Evolutionary conservation across 1,140 invertebrate species (phyloP), one percentile per base, ranked within the genome.

Genomic region (Danaus melanippus): DNA sequence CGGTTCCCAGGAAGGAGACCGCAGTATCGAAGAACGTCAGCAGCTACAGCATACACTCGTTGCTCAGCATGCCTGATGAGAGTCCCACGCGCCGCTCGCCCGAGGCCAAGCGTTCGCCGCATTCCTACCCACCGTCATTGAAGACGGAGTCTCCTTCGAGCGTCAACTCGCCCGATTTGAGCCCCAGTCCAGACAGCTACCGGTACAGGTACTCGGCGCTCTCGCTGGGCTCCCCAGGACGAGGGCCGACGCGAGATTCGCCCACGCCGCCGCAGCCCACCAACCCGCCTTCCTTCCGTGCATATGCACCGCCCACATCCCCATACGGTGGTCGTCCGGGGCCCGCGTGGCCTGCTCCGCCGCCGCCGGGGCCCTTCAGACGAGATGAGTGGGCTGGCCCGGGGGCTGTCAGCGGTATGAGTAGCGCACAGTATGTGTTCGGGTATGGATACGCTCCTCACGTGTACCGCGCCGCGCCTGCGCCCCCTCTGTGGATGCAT

Each of bases 11-110:
- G 40, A 74, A 71, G 64, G 77, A 71, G 51, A 56, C 67, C 42
- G 64, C 69, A 46, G 68, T 69, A 4, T 62, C 87, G 40, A 90
- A 90, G 67, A 88, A 90, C 62, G 75, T 90, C 44, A 92, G 92
- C 70, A 93, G 91, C 61, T 93, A 93, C 80, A 94, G 93, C 84
- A 94, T 94, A 79, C 92, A 92, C 60, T 93, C 93, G 60, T 85
- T 94, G 67, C 81, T 94, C 54, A 92, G 92, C 43, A 84, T 83
- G 74, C 74, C 82, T 1, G 86, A 87, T 60, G 84, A 86, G 53
- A 75, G 67, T 45, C 64, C 74, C 40, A 56, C 76, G 50, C 69
- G 74, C 40, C 69, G 67, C 17, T 76, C 74, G 58, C 79, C 79
- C 8, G 74, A 78, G 42, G 64, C 76, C 17, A 76, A 75, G 61